phyloP scores from a whole-genome alignment of 2,888 invertebrate species.

The Pristionchus maxplancki region DNA sequence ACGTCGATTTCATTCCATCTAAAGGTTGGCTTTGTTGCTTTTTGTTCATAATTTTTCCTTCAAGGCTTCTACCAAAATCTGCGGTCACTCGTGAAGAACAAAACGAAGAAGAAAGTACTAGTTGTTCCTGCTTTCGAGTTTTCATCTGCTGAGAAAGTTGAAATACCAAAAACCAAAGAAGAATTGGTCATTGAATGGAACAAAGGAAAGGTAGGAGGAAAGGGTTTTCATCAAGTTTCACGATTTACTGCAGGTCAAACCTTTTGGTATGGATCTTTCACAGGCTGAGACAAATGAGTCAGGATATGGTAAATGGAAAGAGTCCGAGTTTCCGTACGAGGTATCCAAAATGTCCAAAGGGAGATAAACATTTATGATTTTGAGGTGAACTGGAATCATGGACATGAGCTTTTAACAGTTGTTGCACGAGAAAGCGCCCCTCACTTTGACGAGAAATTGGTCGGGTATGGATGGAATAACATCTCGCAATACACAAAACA shows the following conservation, averaged over 20 bases:
- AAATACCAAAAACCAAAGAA: constrained; percentile 87
- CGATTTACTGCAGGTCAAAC: too few species aligned
- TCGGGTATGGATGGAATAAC: constrained; percentile 97
- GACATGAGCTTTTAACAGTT: constrained; percentile 93
- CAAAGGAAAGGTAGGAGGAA: constrained; percentile 83
- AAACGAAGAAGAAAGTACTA: constrained; percentile 81
- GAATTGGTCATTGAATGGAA: constrained; percentile 86
- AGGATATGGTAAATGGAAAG: constrained; percentile 88
- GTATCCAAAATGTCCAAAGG: background rate
- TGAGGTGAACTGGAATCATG: constrained; percentile 85
- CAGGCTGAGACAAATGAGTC: too few species aligned
- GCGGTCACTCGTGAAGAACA: background rate
- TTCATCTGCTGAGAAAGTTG: constrained; percentile 86
- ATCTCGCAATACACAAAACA: constrained; percentile 83
- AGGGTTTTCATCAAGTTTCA: background rate
- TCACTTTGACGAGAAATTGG: constrained; percentile 89
- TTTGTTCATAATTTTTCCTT: background rate
- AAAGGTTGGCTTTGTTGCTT: constrained; percentile 52
- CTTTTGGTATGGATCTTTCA: too few species aligned
- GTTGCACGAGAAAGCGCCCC: constrained; percentile 84
- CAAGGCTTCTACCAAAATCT: background rate
- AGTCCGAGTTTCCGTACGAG: constrained; percentile 85
- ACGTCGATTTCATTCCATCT: constrained; percentile 90
- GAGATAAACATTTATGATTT: background rate
- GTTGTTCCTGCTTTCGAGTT: constrained; percentile 91